A percentile compares a stretch with the other conserved stretches of the same genome.
Conservation (phyloP, 2,113 vertebrate species). For the Bagarius yarrelli region DNA sequence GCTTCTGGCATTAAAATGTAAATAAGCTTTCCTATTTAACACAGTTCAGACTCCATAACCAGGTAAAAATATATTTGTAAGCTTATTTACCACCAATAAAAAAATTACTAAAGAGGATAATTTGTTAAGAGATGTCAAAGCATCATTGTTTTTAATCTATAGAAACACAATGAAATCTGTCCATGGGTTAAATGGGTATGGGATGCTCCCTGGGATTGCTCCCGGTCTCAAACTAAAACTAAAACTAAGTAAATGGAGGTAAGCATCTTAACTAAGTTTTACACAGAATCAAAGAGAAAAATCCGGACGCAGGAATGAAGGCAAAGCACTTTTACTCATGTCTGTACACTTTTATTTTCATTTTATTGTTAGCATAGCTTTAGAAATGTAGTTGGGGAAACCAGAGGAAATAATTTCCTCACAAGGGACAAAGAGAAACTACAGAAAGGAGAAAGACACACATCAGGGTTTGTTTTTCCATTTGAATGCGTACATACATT, state of each 20-base stretch:
- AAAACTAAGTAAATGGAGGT: not conserved
- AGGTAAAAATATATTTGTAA: not conserved
- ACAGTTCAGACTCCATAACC: not conserved
- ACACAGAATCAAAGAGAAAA: conserved; percentile 5
- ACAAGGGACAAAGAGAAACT: conserved; percentile 67
- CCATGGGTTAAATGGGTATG: too few relatives aligned
- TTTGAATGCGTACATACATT: conserved; percentile 82
- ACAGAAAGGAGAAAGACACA: conserved; percentile 62
- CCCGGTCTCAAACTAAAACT: not conserved
- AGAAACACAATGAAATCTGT: too few relatives aligned
- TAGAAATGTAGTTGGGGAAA: conserved; percentile 90
- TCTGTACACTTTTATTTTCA: conserved; percentile 96
- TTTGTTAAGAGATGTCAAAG: too few relatives aligned
- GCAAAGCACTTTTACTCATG: conserved; percentile 43
- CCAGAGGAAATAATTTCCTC: conserved; percentile 83
- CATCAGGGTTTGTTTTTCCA: conserved; percentile 62
- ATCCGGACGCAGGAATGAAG: not conserved
- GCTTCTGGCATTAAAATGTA: not conserved
- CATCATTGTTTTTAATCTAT: too few relatives aligned
- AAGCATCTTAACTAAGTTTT: not conserved
- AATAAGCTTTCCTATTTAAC: not conserved
- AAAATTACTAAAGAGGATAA: too few relatives aligned
- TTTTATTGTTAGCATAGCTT: conserved; percentile 92
- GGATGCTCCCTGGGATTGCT: not conserved
- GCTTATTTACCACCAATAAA: not conserved